phyloP scores from a whole-genome alignment of 2,797 vertebrate species.

The Todus mexicanus region DNA sequence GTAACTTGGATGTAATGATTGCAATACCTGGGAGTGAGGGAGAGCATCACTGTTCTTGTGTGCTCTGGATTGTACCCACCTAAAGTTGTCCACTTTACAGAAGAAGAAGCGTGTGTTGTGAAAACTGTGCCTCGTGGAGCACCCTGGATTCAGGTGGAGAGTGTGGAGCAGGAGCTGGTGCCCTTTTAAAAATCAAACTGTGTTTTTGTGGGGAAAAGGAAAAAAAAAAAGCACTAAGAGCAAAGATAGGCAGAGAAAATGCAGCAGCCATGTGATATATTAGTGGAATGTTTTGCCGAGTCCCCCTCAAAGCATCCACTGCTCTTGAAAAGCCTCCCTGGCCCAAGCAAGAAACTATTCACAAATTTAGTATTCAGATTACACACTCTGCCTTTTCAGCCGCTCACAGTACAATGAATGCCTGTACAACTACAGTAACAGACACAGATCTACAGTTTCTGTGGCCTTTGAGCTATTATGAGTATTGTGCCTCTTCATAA shows the following conservation, averaged over 20 bases:
- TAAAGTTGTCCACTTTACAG: not conserved
- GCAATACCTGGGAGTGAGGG: not conserved
- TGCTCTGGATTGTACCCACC: not conserved
- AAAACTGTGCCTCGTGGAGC: slow-evolving; percentile 37
- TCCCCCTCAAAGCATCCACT: slow-evolving; percentile 72
- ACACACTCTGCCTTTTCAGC: slow-evolving; percentile 68
- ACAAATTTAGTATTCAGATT: slow-evolving; percentile 76
- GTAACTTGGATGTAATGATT: not conserved
- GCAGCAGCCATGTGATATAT: slow-evolving; percentile 52
- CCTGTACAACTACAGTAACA: slow-evolving; percentile 72
- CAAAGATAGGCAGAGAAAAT: too few species aligned
- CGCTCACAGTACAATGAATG: slow-evolving; percentile 69
- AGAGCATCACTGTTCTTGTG: not conserved
- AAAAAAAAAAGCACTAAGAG: too few species aligned
- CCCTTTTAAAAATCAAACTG: slow-evolving; percentile 66
- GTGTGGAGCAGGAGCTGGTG: slow-evolving; percentile 50
- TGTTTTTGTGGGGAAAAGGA: too few species aligned
- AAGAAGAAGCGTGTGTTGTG: slow-evolving; percentile 29
- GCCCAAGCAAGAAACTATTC: slow-evolving; percentile 68
- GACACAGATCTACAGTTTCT: slow-evolving; percentile 74
- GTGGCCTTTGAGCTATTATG: slow-evolving; percentile 60
- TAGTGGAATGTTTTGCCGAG: slow-evolving; percentile 72
- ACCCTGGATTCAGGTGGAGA: slow-evolving; percentile 53
- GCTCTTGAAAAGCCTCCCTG: slow-evolving; percentile 65
- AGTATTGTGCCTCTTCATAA: slow-evolving; percentile 62